Conservation (phyloP, 2,797 vertebrate species). For the Coluber constrictor region DNA sequence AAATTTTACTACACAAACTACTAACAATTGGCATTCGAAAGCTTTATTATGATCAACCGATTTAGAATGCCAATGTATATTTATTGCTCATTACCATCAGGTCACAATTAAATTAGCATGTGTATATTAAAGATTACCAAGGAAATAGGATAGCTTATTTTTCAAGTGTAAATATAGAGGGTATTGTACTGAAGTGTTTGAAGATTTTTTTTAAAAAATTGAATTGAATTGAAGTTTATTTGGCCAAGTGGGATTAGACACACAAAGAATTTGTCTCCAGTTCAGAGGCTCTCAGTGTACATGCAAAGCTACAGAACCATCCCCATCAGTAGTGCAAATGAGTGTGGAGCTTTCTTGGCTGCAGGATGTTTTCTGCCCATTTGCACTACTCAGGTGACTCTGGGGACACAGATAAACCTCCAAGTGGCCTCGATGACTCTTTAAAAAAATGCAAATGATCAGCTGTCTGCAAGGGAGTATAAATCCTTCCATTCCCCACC, state of each 20-base stretch:
- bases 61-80: constrained; percentile 21
- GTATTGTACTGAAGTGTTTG: rapidly evolving
- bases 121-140: background rate
- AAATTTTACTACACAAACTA: background rate
- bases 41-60: background rate
- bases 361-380: background rate
- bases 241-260: background rate
- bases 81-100: constrained; percentile 12
- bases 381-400: background rate
- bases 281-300: background rate
- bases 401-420: too few relatives aligned
- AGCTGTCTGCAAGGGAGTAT: too few relatives aligned
- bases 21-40: background rate
- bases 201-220: background rate
- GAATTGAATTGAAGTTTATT: background rate
- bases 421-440: too few relatives aligned
- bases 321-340: background rate
- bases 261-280: background rate
- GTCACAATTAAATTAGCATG: background rate
- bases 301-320: background rate
- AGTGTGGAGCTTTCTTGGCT: background rate
- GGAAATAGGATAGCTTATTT: background rate
- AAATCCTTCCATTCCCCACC: too few relatives aligned
- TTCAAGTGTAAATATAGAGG: rapidly evolving
- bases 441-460: too few relatives aligned